Conservation (phyloP, 2,888 invertebrate species). For the Rutpela maculata region DNA sequence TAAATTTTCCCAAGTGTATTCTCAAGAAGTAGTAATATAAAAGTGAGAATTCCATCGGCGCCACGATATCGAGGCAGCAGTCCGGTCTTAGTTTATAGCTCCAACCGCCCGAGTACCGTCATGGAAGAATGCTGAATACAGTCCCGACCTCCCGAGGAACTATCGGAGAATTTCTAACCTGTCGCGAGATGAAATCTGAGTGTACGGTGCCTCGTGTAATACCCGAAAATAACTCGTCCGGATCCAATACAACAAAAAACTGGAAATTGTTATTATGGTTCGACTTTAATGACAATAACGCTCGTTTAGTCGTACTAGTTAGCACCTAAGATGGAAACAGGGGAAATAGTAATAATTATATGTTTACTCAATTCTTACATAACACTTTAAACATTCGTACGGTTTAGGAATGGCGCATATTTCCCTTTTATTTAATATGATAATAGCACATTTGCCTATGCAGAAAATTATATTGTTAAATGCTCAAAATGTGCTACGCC, state of each 20-base stretch:
- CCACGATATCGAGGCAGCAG: constrained; percentile 66
- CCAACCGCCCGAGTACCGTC: constrained; percentile 63
- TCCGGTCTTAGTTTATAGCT: constrained; percentile 65
- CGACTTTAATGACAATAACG: not conserved
- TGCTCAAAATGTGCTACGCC: too few relatives aligned
- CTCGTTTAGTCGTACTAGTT: not conserved
- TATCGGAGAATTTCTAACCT: constrained; percentile 9
- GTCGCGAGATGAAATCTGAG: not conserved
- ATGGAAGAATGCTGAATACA: constrained; percentile 67
- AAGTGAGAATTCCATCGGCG: constrained; percentile 67
- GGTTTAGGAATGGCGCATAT: too few relatives aligned
- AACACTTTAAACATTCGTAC: too few relatives aligned
- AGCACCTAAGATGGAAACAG: not conserved
- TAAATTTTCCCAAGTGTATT: not conserved
- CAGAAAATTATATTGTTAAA: too few relatives aligned
- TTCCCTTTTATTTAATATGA: too few relatives aligned
- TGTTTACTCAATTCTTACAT: too few relatives aligned
- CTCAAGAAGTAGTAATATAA: constrained; percentile 25
- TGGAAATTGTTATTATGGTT: not conserved
- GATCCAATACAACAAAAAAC: not conserved
- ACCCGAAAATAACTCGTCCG: not conserved
- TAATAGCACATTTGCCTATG: too few relatives aligned
- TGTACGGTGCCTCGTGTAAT: not conserved
- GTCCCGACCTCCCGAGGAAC: constrained; percentile 52
- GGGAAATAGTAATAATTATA: too few relatives aligned